phyloP scores from a whole-genome alignment of 2,113 vertebrate genomes.

The Petrocephalus zakoni region DNA sequence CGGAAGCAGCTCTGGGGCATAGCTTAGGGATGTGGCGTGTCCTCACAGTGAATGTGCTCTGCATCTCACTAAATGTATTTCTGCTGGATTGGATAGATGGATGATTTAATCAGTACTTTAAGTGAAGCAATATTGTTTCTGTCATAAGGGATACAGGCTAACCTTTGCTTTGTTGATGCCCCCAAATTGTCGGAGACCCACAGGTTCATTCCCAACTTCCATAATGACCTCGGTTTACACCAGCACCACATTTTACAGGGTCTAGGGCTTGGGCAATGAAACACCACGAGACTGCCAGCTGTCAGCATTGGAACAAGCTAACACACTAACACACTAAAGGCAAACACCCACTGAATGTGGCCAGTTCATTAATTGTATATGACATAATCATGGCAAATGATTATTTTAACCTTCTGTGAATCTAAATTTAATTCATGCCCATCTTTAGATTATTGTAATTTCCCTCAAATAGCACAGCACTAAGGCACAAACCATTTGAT shows the following conservation, averaged over 20 bases:
- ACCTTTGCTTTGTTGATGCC: slow-evolving; percentile 53
- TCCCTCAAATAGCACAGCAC: neutral
- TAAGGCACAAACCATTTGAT: neutral
- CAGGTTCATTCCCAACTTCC: slow-evolving; percentile 68
- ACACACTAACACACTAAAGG: neutral
- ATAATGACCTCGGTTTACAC: slow-evolving; percentile 66
- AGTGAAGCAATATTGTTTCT: neutral
- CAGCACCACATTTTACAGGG: slow-evolving; percentile 56
- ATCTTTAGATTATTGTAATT: neutral
- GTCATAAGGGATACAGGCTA: neutral
- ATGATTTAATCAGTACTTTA: neutral
- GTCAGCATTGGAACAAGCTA: neutral
- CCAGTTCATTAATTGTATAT: neutral
- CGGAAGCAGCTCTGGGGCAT: neutral
- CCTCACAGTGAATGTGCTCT: neutral
- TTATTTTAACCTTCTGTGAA: neutral
- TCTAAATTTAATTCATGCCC: neutral
- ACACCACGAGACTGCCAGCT: slow-evolving; percentile 37
- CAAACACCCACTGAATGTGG: neutral
- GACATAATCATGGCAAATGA: neutral
- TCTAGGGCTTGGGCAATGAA: slow-evolving; percentile 42
- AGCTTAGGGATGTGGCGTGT: neutral
- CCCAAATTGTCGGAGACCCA: slow-evolving; percentile 60
- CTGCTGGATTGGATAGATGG: neutral
- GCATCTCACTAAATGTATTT: neutral